Conservation (phyloP, 2,113 vertebrate genomes). For the Gymnocephalus cernua region DNA sequence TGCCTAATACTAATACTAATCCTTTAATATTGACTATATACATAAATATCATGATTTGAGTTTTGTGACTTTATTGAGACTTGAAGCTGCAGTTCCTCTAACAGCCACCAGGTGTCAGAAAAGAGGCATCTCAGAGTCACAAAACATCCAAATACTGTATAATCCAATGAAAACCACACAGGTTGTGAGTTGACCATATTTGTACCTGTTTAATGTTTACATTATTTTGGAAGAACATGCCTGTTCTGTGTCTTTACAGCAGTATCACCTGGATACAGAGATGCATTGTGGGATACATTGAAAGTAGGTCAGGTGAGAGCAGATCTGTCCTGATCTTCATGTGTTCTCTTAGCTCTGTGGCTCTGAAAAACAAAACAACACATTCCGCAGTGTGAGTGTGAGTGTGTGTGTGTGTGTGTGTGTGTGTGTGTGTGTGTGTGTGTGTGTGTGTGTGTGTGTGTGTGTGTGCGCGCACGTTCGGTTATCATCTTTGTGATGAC, state of each 20-base stretch:
- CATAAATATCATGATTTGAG: too few relatives aligned
- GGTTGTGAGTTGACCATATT: too few relatives aligned
- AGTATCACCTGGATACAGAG: not conserved
- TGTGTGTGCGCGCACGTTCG: not conserved
- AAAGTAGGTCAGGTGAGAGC: conserved; percentile 2
- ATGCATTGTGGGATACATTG: conserved; percentile 41
- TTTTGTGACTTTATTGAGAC: too few relatives aligned
- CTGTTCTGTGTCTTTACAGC: too few relatives aligned
- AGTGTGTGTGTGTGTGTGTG: conserved; percentile 8
- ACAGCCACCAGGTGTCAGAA: not conserved
- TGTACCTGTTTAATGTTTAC: too few relatives aligned
- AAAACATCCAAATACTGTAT: too few relatives aligned
- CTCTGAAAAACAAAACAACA: conserved; percentile 33
- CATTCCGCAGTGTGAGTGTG: not conserved
- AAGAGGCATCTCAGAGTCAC: not conserved
- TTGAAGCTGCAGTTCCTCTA: conserved; percentile 3
- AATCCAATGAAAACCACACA: too few relatives aligned
- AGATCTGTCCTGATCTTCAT: not conserved
- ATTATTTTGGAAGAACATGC: too few relatives aligned
- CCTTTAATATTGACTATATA: too few relatives aligned
- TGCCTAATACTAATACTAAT: too few relatives aligned
- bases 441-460: conserved; percentile 22
- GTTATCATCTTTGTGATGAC: too few relatives aligned
- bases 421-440: conserved; percentile 34
- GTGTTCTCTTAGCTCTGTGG: conserved; percentile 12